Percentiles rank a stretch among this genome's conserved stretches.
These are phyloP conservation scores for Crocidura indochinensis DNA, from an alignment of 2,797 vertebrate species.

Conservation along the genomic window DNA sequence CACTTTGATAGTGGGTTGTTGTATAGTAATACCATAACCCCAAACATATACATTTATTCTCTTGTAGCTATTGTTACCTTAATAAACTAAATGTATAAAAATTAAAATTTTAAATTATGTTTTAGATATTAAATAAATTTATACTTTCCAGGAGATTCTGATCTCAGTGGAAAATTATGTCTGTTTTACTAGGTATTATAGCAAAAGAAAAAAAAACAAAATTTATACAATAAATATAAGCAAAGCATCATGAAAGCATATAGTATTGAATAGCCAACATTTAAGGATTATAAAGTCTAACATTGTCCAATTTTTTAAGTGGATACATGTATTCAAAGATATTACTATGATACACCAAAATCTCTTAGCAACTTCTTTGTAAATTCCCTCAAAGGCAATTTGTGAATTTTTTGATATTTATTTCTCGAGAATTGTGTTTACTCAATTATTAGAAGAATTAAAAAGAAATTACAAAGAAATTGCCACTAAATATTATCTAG, in stretches of 20 bases:
- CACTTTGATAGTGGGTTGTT: no score
- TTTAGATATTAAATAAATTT: not conserved
- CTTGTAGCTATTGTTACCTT: no score
- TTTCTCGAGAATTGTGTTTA: not conserved
- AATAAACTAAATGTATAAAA: no score
- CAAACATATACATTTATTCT: no score
- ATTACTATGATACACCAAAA: constrained; percentile 3
- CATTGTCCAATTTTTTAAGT: not conserved
- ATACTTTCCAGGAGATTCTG: not conserved
- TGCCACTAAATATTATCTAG: constrained; percentile 56
- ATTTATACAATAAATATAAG: constrained; percentile 12
- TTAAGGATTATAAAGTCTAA: constrained; percentile 8
- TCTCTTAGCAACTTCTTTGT: constrained; percentile 43
- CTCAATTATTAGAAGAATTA: constrained; percentile 45
- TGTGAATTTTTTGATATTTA: not conserved
- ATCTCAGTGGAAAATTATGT: constrained; percentile 6
- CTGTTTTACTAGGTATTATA: constrained; percentile 1
- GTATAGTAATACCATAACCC: no score
- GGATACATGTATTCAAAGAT: constrained; percentile 36
- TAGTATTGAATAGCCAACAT: not conserved
- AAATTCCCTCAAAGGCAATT: not conserved
- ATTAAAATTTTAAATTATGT: not conserved
- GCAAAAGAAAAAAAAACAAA: constrained; percentile 38
- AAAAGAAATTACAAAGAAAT: constrained; percentile 19
- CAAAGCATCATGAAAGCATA: not conserved